Percentiles rank a stretch among this genome's conserved stretches.
Evolutionary conservation across 2,888 invertebrate genomes (phyloP).

Genomic region (Spodoptera littoralis): DNA sequence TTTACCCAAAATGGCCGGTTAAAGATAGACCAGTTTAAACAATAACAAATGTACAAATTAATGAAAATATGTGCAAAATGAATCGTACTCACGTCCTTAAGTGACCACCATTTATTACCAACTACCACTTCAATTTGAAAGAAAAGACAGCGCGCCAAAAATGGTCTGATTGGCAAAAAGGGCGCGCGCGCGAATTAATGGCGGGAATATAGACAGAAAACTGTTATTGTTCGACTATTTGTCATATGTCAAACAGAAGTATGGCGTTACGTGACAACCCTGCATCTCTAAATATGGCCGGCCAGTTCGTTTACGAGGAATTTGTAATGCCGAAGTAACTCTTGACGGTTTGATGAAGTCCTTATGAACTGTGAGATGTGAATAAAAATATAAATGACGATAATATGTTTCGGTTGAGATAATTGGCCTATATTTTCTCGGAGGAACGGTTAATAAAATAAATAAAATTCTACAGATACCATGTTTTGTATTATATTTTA

Average conservation of each 20-base stretch:
- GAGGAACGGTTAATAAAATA: too few species aligned
- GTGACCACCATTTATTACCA: slow-evolving; percentile 33
- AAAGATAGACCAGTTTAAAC: neutral
- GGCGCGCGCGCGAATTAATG: slow-evolving; percentile 30
- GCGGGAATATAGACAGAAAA: slow-evolving; percentile 43
- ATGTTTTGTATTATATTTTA: too few species aligned
- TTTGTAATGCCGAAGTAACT: slow-evolving; percentile 29
- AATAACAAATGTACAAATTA: slow-evolving; percentile 22
- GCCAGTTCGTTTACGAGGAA: slow-evolving; percentile 38
- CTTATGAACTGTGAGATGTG: slow-evolving; percentile 28
- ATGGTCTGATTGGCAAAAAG: slow-evolving; percentile 46
- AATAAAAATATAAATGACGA: slow-evolving; percentile 12
- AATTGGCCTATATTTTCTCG: slow-evolving; percentile 11
- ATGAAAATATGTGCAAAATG: slow-evolving; percentile 21
- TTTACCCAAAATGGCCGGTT: too few species aligned
- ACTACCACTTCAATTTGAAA: slow-evolving; percentile 35
- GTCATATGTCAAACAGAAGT: slow-evolving; percentile 37
- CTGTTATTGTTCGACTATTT: slow-evolving; percentile 47
- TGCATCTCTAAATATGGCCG: slow-evolving; percentile 39
- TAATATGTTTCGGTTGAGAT: slow-evolving; percentile 16
- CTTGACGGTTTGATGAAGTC: slow-evolving; percentile 30
- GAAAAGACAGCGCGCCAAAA: slow-evolving; percentile 34
- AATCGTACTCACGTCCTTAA: slow-evolving; percentile 14
- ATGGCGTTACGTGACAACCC: slow-evolving; percentile 35
- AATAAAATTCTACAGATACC: too few species aligned